phyloP scores from a whole-genome alignment of 2,888 invertebrate genomes.

The Halocaridina rubra region DNA sequence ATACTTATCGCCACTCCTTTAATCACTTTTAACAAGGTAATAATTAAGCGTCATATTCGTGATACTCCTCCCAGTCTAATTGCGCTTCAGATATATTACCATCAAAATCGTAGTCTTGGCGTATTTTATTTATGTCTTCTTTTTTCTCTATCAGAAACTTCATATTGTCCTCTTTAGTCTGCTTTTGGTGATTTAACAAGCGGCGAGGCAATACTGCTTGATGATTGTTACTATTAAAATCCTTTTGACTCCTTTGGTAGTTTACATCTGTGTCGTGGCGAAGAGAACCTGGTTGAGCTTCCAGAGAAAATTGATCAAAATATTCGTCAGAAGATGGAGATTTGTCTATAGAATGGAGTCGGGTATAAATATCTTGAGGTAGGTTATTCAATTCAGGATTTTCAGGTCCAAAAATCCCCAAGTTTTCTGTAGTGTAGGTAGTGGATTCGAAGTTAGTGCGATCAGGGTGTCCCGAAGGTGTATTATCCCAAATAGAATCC shows the following conservation, averaged over 20 bases:
- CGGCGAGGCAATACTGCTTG: too few relatives aligned
- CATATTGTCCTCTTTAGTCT: too few relatives aligned
- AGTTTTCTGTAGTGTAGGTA: neutral
- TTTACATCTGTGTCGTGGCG: neutral
- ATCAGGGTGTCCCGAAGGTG: neutral
- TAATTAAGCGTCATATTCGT: neutral
- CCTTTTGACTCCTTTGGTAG: too few relatives aligned
- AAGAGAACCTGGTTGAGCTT: neutral
- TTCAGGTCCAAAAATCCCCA: too few relatives aligned
- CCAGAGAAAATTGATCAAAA: neutral
- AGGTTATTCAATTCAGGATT: too few relatives aligned
- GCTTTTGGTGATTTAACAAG: too few relatives aligned
- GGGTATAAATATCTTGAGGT: neutral
- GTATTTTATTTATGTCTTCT: too few relatives aligned
- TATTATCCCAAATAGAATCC: neutral
- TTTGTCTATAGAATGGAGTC: neutral
- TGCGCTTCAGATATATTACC: too few relatives aligned
- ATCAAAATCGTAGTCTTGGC: too few relatives aligned
- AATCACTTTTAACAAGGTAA: neutral
- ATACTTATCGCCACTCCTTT: too few relatives aligned
- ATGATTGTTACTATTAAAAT: too few relatives aligned
- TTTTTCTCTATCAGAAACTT: too few relatives aligned
- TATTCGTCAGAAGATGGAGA: neutral
- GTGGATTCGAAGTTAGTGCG: neutral
- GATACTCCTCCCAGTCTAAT: neutral